A percentile compares a stretch with the other conserved stretches of the same genome.
phyloP scores from a whole-genome alignment of 2,113 vertebrate genomes.

The Lycocorax pyrrhopterus region DNA sequence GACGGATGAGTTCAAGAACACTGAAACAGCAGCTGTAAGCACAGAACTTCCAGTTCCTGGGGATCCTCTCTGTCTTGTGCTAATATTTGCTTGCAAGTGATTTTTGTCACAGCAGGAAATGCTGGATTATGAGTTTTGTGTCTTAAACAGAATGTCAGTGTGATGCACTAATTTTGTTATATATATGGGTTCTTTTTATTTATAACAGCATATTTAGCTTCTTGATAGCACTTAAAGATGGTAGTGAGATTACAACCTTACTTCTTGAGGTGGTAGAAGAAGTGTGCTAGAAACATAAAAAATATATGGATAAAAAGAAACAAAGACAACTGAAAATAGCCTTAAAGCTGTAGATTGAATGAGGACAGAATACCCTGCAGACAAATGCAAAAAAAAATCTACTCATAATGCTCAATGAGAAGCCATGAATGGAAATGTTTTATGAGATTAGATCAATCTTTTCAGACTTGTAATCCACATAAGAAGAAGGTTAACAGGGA shows the following conservation, averaged over 20 bases:
- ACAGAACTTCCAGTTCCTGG: neutral
- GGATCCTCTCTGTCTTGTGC: neutral
- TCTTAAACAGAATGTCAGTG: neutral
- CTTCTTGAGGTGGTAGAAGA: neutral
- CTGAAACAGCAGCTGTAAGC: neutral
- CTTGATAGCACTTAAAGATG: neutral
- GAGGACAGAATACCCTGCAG: neutral
- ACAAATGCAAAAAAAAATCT: neutral
- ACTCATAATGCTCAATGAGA: neutral
- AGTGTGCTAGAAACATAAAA: neutral
- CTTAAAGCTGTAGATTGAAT: neutral
- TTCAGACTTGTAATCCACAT: neutral
- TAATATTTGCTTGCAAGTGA: neutral
- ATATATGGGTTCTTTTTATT: neutral
- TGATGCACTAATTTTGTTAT: neutral
- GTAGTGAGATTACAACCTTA: neutral
- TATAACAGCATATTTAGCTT: neutral
- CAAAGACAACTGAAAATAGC: neutral
- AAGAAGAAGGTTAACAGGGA: neutral
- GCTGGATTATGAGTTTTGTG: neutral
- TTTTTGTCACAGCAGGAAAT: neutral
- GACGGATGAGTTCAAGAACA: neutral
- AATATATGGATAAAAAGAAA: neutral
- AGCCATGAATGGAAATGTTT: neutral
- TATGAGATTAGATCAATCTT: neutral